Evolutionary conservation across 2,113 vertebrate genomes (phyloP).

Genomic region (Calypte anna): DNA sequence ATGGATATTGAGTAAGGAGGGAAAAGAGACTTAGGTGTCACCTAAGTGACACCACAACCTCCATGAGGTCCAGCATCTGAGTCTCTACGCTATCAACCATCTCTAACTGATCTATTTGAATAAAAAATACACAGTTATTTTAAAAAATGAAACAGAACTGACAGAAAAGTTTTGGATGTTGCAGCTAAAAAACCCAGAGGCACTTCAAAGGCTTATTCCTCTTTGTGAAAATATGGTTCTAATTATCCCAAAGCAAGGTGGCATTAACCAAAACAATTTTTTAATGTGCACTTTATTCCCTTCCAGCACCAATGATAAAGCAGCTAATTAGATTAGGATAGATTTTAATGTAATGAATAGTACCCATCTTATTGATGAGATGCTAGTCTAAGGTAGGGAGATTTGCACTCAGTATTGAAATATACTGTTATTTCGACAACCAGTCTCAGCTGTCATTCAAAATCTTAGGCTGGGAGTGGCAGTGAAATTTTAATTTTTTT

Average conservation of each 20-base stretch:
- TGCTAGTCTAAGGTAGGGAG: background rate
- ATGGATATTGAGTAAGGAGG: fast-evolving
- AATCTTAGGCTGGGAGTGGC: background rate
- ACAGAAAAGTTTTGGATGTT: background rate
- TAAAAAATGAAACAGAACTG: background rate
- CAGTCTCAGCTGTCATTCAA: constrained; percentile 24
- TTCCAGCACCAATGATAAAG: background rate
- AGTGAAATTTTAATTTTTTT: constrained; percentile 41
- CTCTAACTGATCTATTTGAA: background rate
- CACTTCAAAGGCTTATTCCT: background rate
- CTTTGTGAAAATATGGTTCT: background rate
- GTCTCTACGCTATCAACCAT: background rate
- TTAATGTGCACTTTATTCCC: background rate
- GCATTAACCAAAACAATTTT: background rate
- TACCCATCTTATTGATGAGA: background rate
- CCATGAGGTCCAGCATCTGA: background rate
- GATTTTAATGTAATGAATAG: background rate
- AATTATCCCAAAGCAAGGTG: background rate
- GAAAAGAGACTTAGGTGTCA: background rate
- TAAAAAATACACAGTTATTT: background rate
- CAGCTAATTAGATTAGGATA: background rate
- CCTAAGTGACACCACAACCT: background rate
- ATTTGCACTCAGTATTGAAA: constrained; percentile 33
- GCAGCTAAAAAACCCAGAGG: background rate
- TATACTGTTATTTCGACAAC: background rate